Evolutionary conservation across 2,113 vertebrate species (phyloP).

Genomic region (Lethenteron camtschaticum): DNA sequence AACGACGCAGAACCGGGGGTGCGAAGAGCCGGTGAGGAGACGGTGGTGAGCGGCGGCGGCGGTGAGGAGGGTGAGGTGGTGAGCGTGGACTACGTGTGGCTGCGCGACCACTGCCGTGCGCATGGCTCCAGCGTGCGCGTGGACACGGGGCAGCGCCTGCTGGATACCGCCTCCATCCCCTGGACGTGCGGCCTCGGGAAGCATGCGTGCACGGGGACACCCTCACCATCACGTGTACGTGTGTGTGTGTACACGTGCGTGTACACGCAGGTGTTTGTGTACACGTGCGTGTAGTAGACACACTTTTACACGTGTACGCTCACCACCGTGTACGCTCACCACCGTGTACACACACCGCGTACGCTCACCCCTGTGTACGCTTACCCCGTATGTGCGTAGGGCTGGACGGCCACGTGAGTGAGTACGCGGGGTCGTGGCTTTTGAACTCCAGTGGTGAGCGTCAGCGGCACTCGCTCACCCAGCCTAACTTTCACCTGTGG

Average conservation of each 20-base stretch:
- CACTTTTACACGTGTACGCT: too few species aligned
- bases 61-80: slow-evolving; percentile 16
- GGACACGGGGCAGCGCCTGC: slow-evolving; percentile 49
- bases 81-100: slow-evolving; percentile 63
- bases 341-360: too few species aligned
- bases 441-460: slow-evolving; percentile 54
- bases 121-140: slow-evolving; percentile 37
- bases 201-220: slow-evolving; percentile 29
- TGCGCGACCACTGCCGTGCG: slow-evolving; percentile 68
- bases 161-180: slow-evolving; percentile 52
- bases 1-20: too few species aligned
- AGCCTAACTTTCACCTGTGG: slow-evolving; percentile 33
- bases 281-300: too few species aligned
- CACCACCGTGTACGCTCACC: too few species aligned
- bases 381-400: slow-evolving; percentile 21
- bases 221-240: slow-evolving; percentile 56
- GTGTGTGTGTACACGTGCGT: rapidly evolving
- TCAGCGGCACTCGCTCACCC: slow-evolving; percentile 31
- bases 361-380: background rate
- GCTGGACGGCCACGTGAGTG: slow-evolving; percentile 51
- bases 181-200: slow-evolving; percentile 35
- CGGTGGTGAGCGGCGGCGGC: too few species aligned
- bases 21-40: too few species aligned
- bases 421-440: slow-evolving; percentile 53
- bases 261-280: background rate